Evolutionary conservation across 2,888 invertebrate species (phyloP), one percentile per base, ranked within the genome.

Genomic region (Spodoptera littoralis): DNA sequence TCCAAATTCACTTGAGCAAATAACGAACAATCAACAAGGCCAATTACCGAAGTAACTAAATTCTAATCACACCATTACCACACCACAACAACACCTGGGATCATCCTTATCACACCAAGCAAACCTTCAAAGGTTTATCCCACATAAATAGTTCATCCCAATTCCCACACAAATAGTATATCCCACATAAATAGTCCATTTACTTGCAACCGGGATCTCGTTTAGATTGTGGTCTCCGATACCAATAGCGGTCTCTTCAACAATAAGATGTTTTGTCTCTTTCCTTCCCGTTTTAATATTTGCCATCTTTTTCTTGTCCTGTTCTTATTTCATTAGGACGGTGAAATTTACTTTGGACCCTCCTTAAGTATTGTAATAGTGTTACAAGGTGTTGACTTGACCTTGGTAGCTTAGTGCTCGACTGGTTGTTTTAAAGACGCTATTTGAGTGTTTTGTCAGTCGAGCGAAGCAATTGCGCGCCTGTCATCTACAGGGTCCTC

Each of bases 171-270:
- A 36, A 36, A 36, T 36, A 36, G 8, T 8, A 18, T n/a, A 11
- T 36, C n/a, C 45, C 22, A 11, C 48, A 70, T 63, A 71, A 74
- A 63, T 55, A 63, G 63, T 54, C 58, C 36, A 74, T 69, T 71
- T 74, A 63, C 63, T 62, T 55, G 51, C 55, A 70, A 43, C 70
- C 47, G 47, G 58, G 75, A 63, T 74, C 70, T 63, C 70, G 64
- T 70, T 75, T 56, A 70, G 75, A 75, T 70, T 69, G 52, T 56
- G 55, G 61, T 73, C 22, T 60, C 43, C n/a, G 45, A 55, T 68
- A 70, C 48, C 60, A 47, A 55, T 30, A 43, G 30, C 45, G 18
- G 43, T 42, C 53, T 46, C 36, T 24, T 42, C 51, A 5, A 57
- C 47, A 54, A 57, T 53, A 73, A 9, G 8, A 9, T n/a, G 8